Base-by-base conservation (phyloP, 2,888 invertebrate genomes). In the Caenorhabditis imperialis region DNA sequence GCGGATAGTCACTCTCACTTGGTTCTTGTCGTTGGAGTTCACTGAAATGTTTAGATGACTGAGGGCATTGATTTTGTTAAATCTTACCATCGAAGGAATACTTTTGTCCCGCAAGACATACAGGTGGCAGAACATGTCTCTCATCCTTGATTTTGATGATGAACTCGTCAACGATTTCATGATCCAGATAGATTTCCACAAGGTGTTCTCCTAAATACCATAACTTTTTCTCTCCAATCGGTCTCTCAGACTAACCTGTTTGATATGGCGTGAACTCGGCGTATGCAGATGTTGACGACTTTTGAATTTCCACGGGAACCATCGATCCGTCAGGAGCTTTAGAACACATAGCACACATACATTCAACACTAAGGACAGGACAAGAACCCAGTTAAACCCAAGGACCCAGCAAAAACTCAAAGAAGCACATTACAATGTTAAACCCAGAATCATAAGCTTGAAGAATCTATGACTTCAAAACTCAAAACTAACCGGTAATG, bases 281-380 rank as follows among this genome's bases (percentile, higher is more conserved):
- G 54, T 84, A 78, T 27, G 81, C 84, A 44, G 79, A 83, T 38
- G 75, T 79, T 18, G 75, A 75, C 42, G 83, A 71, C 30, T 71
- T 70, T 50, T 79, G 78, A 38, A 83, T 61, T 16, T 77, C 58
- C 14, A 82, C 83, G 14, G 84, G 79, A 16, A 86, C 58, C 42
- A 54, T 58, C 23, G 72, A 61, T 63, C 80, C 79, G 57, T 84
- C 79, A 25, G 86, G 86, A 63, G 85, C 86, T 86, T 75, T 65
- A 74, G 50, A 74, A 70, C 69, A 78, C 61, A 80, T 58, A 72
- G 50, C 54, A 63, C 58, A 61, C 57, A 63, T 53, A 44, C 62
- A 65, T 45, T 30, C 30, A 38, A 48, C 25, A 57, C 62, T 71
- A 47, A 57, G 47, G 37, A 65, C 67, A 57, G 42, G 54, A 58